Conservation (phyloP, 1,140 invertebrate genomes). For the Drosophila bipectinata region DNA sequence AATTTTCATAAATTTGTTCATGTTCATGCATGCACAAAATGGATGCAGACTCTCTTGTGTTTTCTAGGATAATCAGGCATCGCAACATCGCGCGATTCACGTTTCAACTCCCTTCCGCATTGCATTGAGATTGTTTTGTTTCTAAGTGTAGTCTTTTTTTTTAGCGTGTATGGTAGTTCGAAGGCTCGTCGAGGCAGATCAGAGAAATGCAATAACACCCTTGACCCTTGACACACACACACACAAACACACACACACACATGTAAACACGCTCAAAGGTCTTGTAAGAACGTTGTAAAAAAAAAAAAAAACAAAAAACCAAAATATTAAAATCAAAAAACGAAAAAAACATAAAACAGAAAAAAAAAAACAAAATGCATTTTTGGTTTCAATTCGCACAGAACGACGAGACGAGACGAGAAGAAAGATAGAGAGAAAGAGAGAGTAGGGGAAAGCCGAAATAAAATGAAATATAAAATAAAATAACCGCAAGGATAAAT, state of each 20-base stretch:
- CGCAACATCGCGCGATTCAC: neutral
- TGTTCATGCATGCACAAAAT: too few relatives aligned
- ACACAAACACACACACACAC: constrained; percentile 37
- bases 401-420: neutral
- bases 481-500: constrained; percentile 49
- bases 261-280: constrained; percentile 65
- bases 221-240: constrained; percentile 22
- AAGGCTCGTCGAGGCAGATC: constrained; percentile 18
- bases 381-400: constrained; percentile 66
- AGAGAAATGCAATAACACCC: constrained; percentile 20
- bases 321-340: constrained; percentile 42
- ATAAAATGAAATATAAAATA: constrained; percentile 73
- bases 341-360: constrained; percentile 18
- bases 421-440: neutral
- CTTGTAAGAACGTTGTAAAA: constrained; percentile 46
- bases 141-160: constrained; percentile 26
- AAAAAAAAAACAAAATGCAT: constrained; percentile 39
- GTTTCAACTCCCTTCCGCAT: constrained; percentile 3
- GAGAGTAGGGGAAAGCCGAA: constrained; percentile 33
- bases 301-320: constrained; percentile 25
- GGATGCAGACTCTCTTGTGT: too few relatives aligned
- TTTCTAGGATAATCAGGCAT: neutral
- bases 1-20: too few relatives aligned
- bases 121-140: constrained; percentile 37
- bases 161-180: constrained; percentile 19